Conservation (phyloP, 2,888 invertebrate species). For the Meganola albula region DNA sequence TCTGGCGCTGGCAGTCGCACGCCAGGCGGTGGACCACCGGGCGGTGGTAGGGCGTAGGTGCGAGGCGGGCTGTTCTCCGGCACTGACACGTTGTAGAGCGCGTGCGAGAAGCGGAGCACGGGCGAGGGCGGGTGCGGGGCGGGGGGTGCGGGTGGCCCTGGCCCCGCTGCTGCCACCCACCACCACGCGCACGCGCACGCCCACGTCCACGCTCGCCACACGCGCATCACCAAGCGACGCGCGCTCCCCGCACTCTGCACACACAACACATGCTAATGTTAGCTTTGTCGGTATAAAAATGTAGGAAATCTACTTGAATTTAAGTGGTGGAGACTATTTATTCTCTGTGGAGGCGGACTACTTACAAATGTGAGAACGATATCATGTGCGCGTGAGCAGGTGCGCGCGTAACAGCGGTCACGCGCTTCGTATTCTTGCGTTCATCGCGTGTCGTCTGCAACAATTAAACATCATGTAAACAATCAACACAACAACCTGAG, state of each 20-base stretch:
- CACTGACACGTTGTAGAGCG: slow-evolving; percentile 91
- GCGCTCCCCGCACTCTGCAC: too few relatives aligned
- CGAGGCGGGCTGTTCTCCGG: slow-evolving; percentile 95
- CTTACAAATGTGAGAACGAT: too few relatives aligned
- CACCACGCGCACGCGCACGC: slow-evolving; percentile 21
- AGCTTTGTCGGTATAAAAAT: too few relatives aligned
- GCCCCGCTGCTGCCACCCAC: slow-evolving; percentile 39
- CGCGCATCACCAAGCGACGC: slow-evolving; percentile 24
- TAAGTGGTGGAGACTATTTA: too few relatives aligned
- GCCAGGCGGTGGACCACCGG: slow-evolving; percentile 88
- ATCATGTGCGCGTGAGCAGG: not conserved
- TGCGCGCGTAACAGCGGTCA: not conserved
- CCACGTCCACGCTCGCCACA: slow-evolving; percentile 23
- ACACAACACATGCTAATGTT: too few relatives aligned
- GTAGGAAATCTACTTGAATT: too few relatives aligned
- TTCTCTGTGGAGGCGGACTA: too few relatives aligned
- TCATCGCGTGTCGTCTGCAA: too few relatives aligned
- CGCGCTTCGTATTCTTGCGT: not conserved
- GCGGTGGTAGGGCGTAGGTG: slow-evolving; percentile 86
- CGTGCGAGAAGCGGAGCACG: slow-evolving; percentile 81
- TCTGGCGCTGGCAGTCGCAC: slow-evolving; percentile 71
- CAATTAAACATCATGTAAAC: too few relatives aligned
- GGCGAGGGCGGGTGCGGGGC: slow-evolving; percentile 21
- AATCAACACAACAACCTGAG: too few relatives aligned
- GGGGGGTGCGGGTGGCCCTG: slow-evolving; percentile 38